phyloP scores from a whole-genome alignment of 92 coral and sea anemone genomes.

The Paragorgia papillata region DNA sequence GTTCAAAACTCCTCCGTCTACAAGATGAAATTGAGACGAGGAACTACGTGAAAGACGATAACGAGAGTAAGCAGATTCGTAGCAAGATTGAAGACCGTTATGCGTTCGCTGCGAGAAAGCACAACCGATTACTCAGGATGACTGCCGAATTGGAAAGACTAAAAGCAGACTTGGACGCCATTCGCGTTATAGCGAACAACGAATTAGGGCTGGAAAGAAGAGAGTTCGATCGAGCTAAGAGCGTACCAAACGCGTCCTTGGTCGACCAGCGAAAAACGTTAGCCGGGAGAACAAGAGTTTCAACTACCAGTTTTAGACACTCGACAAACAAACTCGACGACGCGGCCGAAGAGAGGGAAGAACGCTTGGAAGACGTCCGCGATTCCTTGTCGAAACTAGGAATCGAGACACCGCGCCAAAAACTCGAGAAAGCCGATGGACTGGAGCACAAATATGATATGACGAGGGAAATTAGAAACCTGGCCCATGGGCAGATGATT shows the following conservation, averaged over 20 bases:
- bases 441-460: constrained; percentile 79
- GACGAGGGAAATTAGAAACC: constrained; percentile 85
- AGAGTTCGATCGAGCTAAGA: neutral
- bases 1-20: constrained; percentile 69
- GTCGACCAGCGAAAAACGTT: neutral
- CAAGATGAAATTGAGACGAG: constrained; percentile 66
- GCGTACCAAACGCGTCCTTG: neutral
- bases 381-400: constrained; percentile 59
- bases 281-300: constrained; percentile 38
- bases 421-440: constrained; percentile 73
- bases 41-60: constrained; percentile 56
- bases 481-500: constrained; percentile 88
- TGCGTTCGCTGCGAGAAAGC: constrained; percentile 73
- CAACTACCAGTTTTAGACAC: constrained; percentile 29
- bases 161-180: constrained; percentile 69
- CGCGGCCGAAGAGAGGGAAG: constrained; percentile 26
- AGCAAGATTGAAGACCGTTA: constrained; percentile 62
- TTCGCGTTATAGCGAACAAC: constrained; percentile 49
- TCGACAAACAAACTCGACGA: constrained; percentile 20
- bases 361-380: constrained; percentile 39
- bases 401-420: constrained; percentile 58
- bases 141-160: constrained; percentile 67
- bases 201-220: constrained; percentile 12
- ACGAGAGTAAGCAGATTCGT: constrained; percentile 51
- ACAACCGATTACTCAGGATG: constrained; percentile 69